Percentiles rank a stretch among this genome's conserved stretches.
Conservation (phyloP, 2,888 invertebrate species). For the Salticus scenicus region DNA sequence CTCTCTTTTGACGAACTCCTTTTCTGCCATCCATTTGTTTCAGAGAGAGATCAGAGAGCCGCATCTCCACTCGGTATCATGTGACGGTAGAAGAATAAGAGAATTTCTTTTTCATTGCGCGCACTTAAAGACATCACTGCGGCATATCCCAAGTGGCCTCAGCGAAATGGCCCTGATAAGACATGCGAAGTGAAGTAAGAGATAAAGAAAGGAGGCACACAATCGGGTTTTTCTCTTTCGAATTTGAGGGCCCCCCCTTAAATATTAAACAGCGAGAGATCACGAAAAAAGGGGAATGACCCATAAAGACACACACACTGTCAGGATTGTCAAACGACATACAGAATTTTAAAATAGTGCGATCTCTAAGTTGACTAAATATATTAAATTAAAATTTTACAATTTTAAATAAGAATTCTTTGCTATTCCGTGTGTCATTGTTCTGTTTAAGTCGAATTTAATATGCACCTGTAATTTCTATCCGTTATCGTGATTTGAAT, state of each 20-base stretch:
- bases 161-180: background rate
- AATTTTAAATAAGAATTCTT: too few relatives aligned
- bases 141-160: background rate
- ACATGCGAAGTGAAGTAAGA: background rate
- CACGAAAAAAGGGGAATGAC: conserved; percentile 1
- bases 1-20: too few relatives aligned
- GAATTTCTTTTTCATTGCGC: background rate
- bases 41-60: background rate
- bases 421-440: too few relatives aligned
- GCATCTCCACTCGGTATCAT: background rate
- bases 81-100: background rate
- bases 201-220: background rate
- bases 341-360: too few relatives aligned
- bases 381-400: too few relatives aligned
- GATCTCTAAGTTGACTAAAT: too few relatives aligned
- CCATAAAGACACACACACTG: background rate
- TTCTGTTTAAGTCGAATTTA: too few relatives aligned
- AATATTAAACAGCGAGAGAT: background rate
- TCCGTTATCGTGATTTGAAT: too few relatives aligned
- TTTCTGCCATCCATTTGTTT: background rate
- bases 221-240: background rate
- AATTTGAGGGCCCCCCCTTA: background rate
- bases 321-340: too few relatives aligned
- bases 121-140: background rate
- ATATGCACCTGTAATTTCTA: too few relatives aligned